Base-by-base conservation (phyloP, 2,888 invertebrate species). In the Crocallis elinguaria region DNA sequence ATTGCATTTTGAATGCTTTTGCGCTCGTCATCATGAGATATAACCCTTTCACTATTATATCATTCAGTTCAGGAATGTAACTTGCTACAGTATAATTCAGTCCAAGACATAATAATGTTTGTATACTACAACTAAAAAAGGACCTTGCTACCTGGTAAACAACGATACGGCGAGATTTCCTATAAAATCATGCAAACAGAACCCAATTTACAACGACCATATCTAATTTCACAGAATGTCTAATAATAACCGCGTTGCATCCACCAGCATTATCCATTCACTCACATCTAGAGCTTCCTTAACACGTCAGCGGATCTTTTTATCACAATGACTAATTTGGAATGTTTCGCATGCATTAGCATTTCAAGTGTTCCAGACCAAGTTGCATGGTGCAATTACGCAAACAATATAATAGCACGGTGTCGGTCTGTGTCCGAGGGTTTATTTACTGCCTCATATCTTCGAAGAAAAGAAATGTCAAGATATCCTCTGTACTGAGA, bases 361-460 rank as follows among this genome's bases (percentile, higher is more conserved):
- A 82, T 85, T 77, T 81, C 79, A 78, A 77, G 64, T 37, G 37
- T 30, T 11, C 16, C 33, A 44, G 25, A 11, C 66, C 67, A 57
- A 69, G 69, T 71, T 65, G 74, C 64, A 74, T 70, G 64, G 73
- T 82, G 74, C 78, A 86, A 88, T 88, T 88, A 88, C 82, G 80
- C 80, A 82, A 87, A 87, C 83, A 81, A 83, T 83, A 83, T 88
- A 88, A 86, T 84, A 78, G 82, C 72, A 73, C 56, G 69, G 80
- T 84, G 85, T 83, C 83, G 77, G 78, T 75, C 80, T 73, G 71
- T 61, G 65, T 52, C 51, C 43, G 49, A 48, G 65, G 65, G 71
- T 62, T 75, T 82, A 81, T 83, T 83, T 82, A 84, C 76, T 73
- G 71, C 72, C 64, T 64, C 67, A 69, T 64, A 71, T 71, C 64